Base-by-base conservation (phyloP, 2,797 vertebrate genomes). In the Aselliscus stoliczkanus region DNA sequence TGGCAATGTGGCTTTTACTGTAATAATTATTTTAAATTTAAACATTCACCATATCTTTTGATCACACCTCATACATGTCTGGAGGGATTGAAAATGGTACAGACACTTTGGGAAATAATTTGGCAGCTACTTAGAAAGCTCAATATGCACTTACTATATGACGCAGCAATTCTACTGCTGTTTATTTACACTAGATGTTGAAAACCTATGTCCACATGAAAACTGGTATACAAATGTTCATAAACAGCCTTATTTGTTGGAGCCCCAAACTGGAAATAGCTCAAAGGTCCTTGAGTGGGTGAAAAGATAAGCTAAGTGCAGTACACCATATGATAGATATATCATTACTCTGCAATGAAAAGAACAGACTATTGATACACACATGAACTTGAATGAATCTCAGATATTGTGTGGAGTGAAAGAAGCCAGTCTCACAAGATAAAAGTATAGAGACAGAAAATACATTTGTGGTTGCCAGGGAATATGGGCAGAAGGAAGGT, bases 321-420 rank as follows among this genome's bases (percentile, higher is more conserved):
- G 13, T 7, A 2, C 7, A n/a, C 10, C 39, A 9, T 2, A 0
- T 10, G n/a, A 14, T 4, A 23, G n/a, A 14, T 4, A 23, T 15
- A 8, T 58, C 2, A 18, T 8, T 20, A 25, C 34, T 31, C 42
- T 56, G 54, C 52, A 44, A 34, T 11, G 1, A 54, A 37, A 50
- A 60, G 58, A 7, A 20, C 4, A 3, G 21, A 20, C 37, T 10
- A 15, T n/a, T 0, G 34, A 21, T 34, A 15, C 21, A 62, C 37
- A 23, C 9, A 34, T 14, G 15, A n/a, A 12, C 42, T 1, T 54
- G 27, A 14, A 29, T 47, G 60, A 29, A 83, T 39, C 47, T 25
- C 67, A 60, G 54, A 27, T 2, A 2, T 15, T 29, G 17, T 1
- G 29, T 54, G 27, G 7, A 39, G 56, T 15, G 31, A 72, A 34